phyloP scores from a whole-genome alignment of 1,140 invertebrate genomes.

The Caerostris extrusa region DNA sequence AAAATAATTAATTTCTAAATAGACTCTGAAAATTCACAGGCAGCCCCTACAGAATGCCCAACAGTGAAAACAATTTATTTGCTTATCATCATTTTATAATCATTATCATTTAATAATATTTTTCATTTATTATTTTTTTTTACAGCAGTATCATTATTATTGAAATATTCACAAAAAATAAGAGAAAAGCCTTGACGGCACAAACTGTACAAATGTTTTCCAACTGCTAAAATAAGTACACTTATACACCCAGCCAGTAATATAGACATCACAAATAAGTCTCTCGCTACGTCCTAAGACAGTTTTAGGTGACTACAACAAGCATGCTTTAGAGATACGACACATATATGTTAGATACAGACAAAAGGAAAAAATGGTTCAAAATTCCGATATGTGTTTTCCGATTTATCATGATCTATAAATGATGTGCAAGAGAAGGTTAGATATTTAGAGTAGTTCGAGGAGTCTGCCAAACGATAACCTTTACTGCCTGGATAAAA shows the following conservation, averaged over 20 bases:
- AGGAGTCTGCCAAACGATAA: slow-evolving; percentile 68
- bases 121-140: slow-evolving; percentile 61
- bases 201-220: slow-evolving; percentile 76
- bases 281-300: slow-evolving; percentile 76
- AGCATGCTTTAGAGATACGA: slow-evolving; percentile 77
- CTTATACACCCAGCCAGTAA: slow-evolving; percentile 77
- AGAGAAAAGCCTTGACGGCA: slow-evolving; percentile 68
- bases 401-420: slow-evolving; percentile 74
- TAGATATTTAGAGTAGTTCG: slow-evolving; percentile 46
- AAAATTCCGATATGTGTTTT: slow-evolving; percentile 78
- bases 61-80: background rate
- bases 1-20: slow-evolving; percentile 58
- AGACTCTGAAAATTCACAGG: slow-evolving; percentile 54
- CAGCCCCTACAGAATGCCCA: slow-evolving; percentile 72
- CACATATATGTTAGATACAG: slow-evolving; percentile 77
- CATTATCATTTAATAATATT: background rate
- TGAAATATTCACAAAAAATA: slow-evolving; percentile 75
- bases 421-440: slow-evolving; percentile 67
- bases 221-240: slow-evolving; percentile 76
- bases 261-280: slow-evolving; percentile 76
- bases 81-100: background rate
- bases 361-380: slow-evolving; percentile 75
- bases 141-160: slow-evolving; percentile 70
- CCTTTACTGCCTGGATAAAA: slow-evolving; percentile 74
- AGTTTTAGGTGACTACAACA: slow-evolving; percentile 73